Evolutionary conservation across 2,113 vertebrate species (phyloP), one percentile per base, ranked within the genome.

Genomic region (Toxotes chatareus): DNA sequence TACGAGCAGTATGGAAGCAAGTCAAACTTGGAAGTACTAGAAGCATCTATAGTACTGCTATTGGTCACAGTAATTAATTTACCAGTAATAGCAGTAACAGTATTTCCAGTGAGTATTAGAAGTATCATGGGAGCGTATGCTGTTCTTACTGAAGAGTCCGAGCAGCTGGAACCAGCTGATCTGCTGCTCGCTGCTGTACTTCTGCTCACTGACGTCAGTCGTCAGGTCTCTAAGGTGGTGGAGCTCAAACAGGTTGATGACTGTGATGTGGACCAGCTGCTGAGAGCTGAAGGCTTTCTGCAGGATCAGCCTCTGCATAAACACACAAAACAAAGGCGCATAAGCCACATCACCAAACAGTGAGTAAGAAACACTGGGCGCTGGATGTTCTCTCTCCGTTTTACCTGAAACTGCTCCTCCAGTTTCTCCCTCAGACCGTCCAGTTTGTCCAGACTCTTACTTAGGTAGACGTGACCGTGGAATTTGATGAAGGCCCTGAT

Each of bases 401-500:
- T 1, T 78, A 99, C 98, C 98, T 99, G 98, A 91, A 99, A 99
- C 80, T 99, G 97, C 84, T 99, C 97, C 93, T 99, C 98, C 94
- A 99, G 95, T 73, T 96, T 97, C 94, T 98, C 97, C 91, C 98
- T 96, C 95, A 99, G 96, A 65, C 90, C 91, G 85, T 95, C 96
- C 93, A 99, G 95, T 51, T 97, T 97, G 78, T 99, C 98, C 94
- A 98, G 93, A 86, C 96, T 97, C 95, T 97, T 98, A 83, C 96
- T 96, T 94, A 99, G 94, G 92, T 98, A 99, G 73, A 99, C 97
- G 61, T 99, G 97, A 27, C 98, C 98, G n/a, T 99, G 98, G 79
- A 99, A 99, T 92, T 98, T 99, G 95, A 99, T 98, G 94, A 99
- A 99, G 13, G 97, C 96, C 91, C 97, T 97, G 93, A 99, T 97